Base-by-base conservation (phyloP, 2,888 invertebrate genomes). In the Pteria penguin region DNA sequence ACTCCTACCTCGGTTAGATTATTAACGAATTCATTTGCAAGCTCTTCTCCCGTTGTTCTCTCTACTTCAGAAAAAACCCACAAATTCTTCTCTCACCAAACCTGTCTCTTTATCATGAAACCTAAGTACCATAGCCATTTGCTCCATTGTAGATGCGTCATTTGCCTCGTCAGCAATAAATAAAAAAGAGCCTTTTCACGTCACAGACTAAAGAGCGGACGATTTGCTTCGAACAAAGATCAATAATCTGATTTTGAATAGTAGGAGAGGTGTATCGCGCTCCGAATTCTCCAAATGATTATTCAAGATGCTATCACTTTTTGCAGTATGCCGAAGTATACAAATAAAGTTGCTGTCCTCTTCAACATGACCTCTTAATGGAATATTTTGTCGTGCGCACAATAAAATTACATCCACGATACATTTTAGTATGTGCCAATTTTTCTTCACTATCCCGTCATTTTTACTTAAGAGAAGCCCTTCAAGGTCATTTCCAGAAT, bases 131-230 rank as follows among this genome's bases (percentile, higher is more conserved):
- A 83, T 45, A 11, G 77, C 70, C 4, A 67, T 67, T 31, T 81
- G 79, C 73, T 83, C 80, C 54, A 61, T 76, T 18, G 74, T 80
- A 11, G 72, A 62, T 0, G 65, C 62, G 31, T 81, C 80, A 3
- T 79, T 83, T 5, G 73, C 77, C 45, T 83, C 80, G 52, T 82
- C 83, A 26, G 75, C 80, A 55, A 80, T 75, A 57, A 81, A 60
- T 11, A 67, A n/a, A n/a, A n/a, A n/a, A n/a, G n/a, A n/a, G n/a
- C n/a, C n/a, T n/a, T n/a, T n/a, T n/a, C n/a, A 75, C 62, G 33
- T 73, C 60, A 32, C 33, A 3, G 1, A 78, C 67, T 11, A 84
- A 62, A 5, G 54, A 63, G 33, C 62, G 31, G 31, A 45, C 26
- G 11, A 82, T 75, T 0, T 73, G n/a, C 3, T 76, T 45, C 22